Evolutionary conservation across 92 coral and sea anemone species (phyloP), one percentile per base, ranked within the genome.

Genomic region (Phenganax subtilis): DNA sequence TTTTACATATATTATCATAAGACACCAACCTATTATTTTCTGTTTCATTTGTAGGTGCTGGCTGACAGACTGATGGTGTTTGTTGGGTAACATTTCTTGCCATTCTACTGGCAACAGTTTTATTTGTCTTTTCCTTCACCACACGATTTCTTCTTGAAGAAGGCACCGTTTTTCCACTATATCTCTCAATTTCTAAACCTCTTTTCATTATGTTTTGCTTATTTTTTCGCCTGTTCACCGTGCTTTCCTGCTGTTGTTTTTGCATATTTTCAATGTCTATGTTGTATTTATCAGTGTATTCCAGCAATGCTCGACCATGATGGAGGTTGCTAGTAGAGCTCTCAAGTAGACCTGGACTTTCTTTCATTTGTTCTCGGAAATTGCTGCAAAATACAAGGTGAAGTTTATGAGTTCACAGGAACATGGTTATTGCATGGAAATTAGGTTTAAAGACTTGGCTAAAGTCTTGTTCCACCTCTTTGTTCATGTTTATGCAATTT

Each of bases 271-370:
- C 89, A 8, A 85, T 15, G 80, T 81, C 84, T n/a, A 55, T 61
- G 80, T 84, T 87, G 12, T 82, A 90, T 55, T 67, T 78, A 17
- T 86, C 92, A 47, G 91, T 80, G 80, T 91, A 96, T 80, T 96
- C 93, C 16, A 96, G 80, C 84, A 96, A 82, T 10, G 99, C 99
- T 54, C 99, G 91, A 6, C 99, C 99, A 58, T 87, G 96, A 66
- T 79, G 97, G 51, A 80, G 72, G 11, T 17, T 61, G 17, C 82
- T 77, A 31, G 86, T 53, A 7, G 96, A 89, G 61, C 86, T 76
- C 27, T 87, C 84, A 29, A 92, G 80, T n/a, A 90, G 80, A 54
- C 91, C 84, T 27, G 84, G 85, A 81, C 71, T 80, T 61, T 87
- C 84, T 64, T 79, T 89, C 94, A 92, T 89, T n/a, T 92, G 92